Evolutionary conservation across 2,888 invertebrate genomes (phyloP), one percentile per base, ranked within the genome.

Genomic region (Melanostoma mellinum): DNA sequence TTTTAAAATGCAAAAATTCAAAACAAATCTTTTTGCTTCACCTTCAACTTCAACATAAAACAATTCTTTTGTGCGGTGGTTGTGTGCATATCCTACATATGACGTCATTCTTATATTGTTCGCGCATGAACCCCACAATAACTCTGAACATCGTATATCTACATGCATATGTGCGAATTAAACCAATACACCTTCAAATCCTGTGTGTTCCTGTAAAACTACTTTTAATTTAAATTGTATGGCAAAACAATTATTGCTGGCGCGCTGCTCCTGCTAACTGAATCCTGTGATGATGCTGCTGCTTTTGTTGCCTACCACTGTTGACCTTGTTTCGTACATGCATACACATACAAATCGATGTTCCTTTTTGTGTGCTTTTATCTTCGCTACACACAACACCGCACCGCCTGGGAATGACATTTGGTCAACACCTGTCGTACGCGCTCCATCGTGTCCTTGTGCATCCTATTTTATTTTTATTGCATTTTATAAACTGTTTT

Each of bases 391-490:
- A 50, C 52, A 63, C 72, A 53, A 46, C 61, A 32, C 50, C 61
- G 10, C 50, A 50, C 50, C 69, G 79, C 74, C 84, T 79, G 84
- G 84, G 67, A 75, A 74, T 75, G 79, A 75, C 79, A 84, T 67
- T 79, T 71, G 84, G 84, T 74, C 67, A 65, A 55, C 84, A 78
- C 71, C 84, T 71, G 67, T 69, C 84, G 75, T 48, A 68, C 52
- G 69, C 69, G 75, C 58, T 85, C 50, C 76, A 72, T 85, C 86
- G 71, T 75, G 79, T 86, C 86, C 85, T 77, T 86, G 71, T 84
- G 85, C 80, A 86, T 86, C 82, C 46, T 71, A 53, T 52, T 67
- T 76, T 50, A 36, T 78, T 56, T 53, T 76, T 35, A 76, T 63
- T 85, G 68, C 73, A 84, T 78, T 86, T 78, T 79, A 20, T 76